Evolutionary conservation across 1,140 invertebrate genomes (phyloP), one percentile per base, ranked within the genome.

Genomic region (Brachionus calyciflorus): DNA sequence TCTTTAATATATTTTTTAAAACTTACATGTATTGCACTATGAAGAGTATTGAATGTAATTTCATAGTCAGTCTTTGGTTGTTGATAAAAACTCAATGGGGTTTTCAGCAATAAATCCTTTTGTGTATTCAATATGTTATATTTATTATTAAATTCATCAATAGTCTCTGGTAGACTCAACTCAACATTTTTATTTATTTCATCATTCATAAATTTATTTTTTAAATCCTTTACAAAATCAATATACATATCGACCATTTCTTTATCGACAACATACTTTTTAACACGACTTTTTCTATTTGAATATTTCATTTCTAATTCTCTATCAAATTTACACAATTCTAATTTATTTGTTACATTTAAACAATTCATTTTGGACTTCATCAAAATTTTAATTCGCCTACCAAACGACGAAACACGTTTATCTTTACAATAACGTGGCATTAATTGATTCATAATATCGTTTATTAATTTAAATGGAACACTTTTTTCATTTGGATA

Each of bases 21-120:
- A 41, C 46, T 73, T 17, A 73, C 69, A 51, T 73, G 69, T 30
- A 73, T 73, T 5, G 69, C 69, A 73, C 51, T 73, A 26, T 73
- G 69, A 37, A 73, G 46, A 26, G 69, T 73, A 41, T 40, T 73
- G 12, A 37, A 17, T 1, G 69, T 73, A 12, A 73, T 73, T 51
- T 73, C 69, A 14, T 73, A 73, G 24, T 73, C 69, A 28, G 10
- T 73, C 33, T 37, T 73, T 0, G 69, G 69, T 17, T 73, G 69
- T n/a, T 49, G 28, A 73, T 37, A 73, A 24, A 33, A 41, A 37
- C 69, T 40, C 9, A n/a, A 24, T 2, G n/a, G 19, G 5, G 21
- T 49, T 24, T 73, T 73, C 9, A 73, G 51, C 37, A 73, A 41
- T 17, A 73, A 12, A 19, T 73, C 46, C 19, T 73, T 49, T 24